These are phyloP conservation scores for Oxyscelio sp. DNA, from an alignment of 2,888 invertebrate genomes.

Conservation along the genomic window DNA sequence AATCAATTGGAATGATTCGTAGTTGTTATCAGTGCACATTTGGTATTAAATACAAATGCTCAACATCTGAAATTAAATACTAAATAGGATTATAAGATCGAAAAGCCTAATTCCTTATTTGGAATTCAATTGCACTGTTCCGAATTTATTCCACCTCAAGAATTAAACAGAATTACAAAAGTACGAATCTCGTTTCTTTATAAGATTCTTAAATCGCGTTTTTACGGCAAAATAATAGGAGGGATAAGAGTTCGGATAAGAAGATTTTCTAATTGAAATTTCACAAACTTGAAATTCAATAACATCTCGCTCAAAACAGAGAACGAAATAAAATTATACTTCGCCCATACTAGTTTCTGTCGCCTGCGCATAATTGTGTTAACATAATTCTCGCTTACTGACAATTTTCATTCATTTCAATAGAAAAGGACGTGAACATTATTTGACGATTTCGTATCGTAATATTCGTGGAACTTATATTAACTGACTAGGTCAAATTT, in stretches of 20 bases:
- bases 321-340: slow-evolving; percentile 16
- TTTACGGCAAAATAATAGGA: not conserved
- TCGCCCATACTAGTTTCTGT: not conserved
- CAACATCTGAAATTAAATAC: slow-evolving; percentile 4
- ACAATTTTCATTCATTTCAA: slow-evolving; percentile 26
- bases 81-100: not conserved
- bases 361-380: slow-evolving; percentile 1
- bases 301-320: not conserved
- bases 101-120: slow-evolving; percentile 14
- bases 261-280: slow-evolving; percentile 31
- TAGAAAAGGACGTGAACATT: not conserved
- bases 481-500: slow-evolving; percentile 35
- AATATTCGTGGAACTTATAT: slow-evolving; percentile 20
- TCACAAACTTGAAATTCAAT: slow-evolving; percentile 18
- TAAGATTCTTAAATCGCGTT: slow-evolving; percentile 12
- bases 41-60: not conserved
- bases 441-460: slow-evolving; percentile 21
- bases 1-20: not conserved
- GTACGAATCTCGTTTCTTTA: slow-evolving; percentile 22
- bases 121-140: slow-evolving; percentile 14
- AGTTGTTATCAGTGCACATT: not conserved
- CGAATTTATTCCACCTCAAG: slow-evolving; percentile 43
- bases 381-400: slow-evolving; percentile 6
- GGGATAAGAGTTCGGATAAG: slow-evolving; percentile 8
- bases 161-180: slow-evolving; percentile 32